phyloP scores from a whole-genome alignment of 2,113 vertebrate genomes.

The Zootoca vivipara region DNA sequence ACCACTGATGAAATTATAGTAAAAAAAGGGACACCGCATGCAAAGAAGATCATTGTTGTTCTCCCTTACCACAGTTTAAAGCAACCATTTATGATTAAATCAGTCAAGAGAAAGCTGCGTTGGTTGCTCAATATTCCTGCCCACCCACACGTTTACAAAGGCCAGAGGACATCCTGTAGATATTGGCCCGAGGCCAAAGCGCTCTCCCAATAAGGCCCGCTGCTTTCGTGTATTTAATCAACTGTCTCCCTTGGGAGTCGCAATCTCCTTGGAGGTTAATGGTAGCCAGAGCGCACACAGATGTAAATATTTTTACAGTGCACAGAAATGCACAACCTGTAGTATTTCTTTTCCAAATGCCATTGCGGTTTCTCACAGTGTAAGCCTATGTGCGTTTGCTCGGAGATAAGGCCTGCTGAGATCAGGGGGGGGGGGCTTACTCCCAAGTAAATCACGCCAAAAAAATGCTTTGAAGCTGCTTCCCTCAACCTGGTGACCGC shows the following conservation, averaged over 20 bases:
- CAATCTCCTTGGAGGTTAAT: not conserved
- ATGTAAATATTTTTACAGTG: not conserved
- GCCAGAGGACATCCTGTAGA: not conserved
- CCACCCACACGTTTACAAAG: not conserved
- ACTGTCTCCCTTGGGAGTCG: not conserved
- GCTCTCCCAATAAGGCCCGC: not conserved
- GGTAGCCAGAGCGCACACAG: not conserved
- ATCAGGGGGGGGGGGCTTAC: too few species aligned
- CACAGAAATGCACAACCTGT: not conserved
- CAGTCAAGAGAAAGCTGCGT: too few species aligned
- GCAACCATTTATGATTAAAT: too few species aligned
- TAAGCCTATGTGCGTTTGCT: not conserved
- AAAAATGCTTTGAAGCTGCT: too few species aligned
- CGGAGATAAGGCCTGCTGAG: not conserved
- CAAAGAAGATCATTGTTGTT: fast-evolving
- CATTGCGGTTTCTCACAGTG: not conserved
- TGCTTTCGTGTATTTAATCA: not conserved
- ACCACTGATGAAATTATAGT: not conserved
- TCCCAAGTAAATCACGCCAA: not conserved
- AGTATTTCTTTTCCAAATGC: not conserved
- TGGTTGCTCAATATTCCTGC: too few species aligned
- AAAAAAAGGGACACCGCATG: not conserved
- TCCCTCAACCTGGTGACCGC: too few species aligned
- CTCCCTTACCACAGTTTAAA: not conserved
- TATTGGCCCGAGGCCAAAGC: not conserved